Evolutionary conservation across 2,888 invertebrate genomes (phyloP), one percentile per base, ranked within the genome.

Genomic region (Plagodis pulveraria): DNA sequence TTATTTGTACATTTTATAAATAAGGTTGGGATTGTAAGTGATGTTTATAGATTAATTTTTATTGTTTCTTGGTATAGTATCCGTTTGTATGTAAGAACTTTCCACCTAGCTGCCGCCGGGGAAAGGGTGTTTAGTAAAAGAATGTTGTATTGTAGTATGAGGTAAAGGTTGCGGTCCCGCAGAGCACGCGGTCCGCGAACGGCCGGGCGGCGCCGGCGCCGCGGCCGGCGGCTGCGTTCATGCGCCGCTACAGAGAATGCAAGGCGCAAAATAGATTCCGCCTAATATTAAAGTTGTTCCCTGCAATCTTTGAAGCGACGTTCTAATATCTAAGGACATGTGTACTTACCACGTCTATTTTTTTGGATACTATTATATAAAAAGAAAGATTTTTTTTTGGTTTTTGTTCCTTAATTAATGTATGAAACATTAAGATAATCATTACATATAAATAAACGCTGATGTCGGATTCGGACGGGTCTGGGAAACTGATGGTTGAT

Each of bases 321-420:
- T 82, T 77, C 62, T 69, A 72, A 72, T 69, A 76, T 76, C 77
- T 81, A 81, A 77, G 78, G 75, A 80, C 80, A 75, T 80, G 81
- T 87, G 89, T 90, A 91, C 90, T 89, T 91, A 91, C 81, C 83
- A 82, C 81, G 80, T 81, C 81, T 80, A 80, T 83, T 76, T 75
- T 76, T 81, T 81, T 82, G 89, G 90, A 89, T 89, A 89, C 89
- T 89, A 87, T 84, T 81, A 83, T 84, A 85, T 86, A 78, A 83
- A 84, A 83, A 85, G 84, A 79, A 83, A 78, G 79, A n/a, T 84
- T 87, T 86, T 91, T 87, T 86, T 91, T 89, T 88, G 91, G 87
- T 92, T 91, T 89, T 93, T 93, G 93, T 93, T 93, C 93, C 93
- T 93, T 89, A 88, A 88, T 86, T 92, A 91, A 87, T 93, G 87